Evolutionary conservation across 1,140 invertebrate species (phyloP), one percentile per base, ranked within the genome.

Genomic region (Carposina sasakii): DNA sequence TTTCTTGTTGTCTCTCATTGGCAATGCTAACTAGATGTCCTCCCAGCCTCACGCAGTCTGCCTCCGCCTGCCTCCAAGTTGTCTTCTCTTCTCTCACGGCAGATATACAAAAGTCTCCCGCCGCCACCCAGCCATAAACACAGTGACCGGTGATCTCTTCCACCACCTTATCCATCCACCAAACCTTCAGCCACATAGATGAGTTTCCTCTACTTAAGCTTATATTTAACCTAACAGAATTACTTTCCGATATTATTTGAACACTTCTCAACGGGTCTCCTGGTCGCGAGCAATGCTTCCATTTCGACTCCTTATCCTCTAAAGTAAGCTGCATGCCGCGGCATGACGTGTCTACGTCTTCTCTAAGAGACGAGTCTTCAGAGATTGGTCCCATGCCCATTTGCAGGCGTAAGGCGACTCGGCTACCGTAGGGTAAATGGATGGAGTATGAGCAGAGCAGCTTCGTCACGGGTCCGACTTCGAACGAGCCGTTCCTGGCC

Each of bases 11-110:
- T 10, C 86, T 70, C 23, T 90, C 87, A 63, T 87, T 90, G 6
- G 87, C 74, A 2, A 93, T 77, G 50, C 88, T 90, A 0, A 86
- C 88, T 8, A 93, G 82, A 75, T 92, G 90, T 13, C 91, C 91
- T 1, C 89, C 89, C 43, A 83, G 74, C 31, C 76, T 73, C 6
- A 77, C 71, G 56, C 92, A 93, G 54, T 90, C 87, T 8, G 84
- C 76, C 59, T 92, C 90, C 0, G 90, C 90, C 28, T 89, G 87
- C 1, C 74, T 64, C 92, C 92, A 93, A 0, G 86, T 66, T 49
- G 87, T 65, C 36, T 85, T 76, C 1, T 74, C 56, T 24, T 86
- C 81, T 47, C 90, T 87, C 23, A 90, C 71, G 0, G 89, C 85
- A n/a, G 87, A 73, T 53, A 92, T 85, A 58, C 90, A 91, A 59